phyloP scores from a whole-genome alignment of 2,888 invertebrate genomes.

The Hyposoter dolosus region DNA sequence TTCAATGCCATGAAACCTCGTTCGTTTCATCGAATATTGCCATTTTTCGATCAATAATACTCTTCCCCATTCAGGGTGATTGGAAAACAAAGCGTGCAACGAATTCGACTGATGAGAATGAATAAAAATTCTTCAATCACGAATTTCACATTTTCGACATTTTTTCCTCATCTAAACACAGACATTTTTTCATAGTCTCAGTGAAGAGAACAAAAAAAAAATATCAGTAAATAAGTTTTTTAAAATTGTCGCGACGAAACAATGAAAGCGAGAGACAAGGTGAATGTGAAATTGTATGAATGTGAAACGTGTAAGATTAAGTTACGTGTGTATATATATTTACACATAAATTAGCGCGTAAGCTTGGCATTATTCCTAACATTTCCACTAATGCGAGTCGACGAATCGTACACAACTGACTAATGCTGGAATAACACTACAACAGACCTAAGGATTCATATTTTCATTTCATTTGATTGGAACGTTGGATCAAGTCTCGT shows the following conservation, averaged over 20 bases:
- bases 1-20: neutral
- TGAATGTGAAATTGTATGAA: conserved; percentile 61
- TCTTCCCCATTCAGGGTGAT: neutral
- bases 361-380: conserved; percentile 70
- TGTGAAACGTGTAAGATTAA: conserved; percentile 61
- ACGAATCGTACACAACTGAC: conserved; percentile 40
- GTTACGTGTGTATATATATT: conserved; percentile 49
- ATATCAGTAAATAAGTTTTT: conserved; percentile 49
- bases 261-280: conserved; percentile 32
- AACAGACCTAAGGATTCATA: conserved; percentile 29
- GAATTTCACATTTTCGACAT: neutral
- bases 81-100: neutral
- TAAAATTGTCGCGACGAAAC: conserved; percentile 11
- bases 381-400: conserved; percentile 62
- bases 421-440: conserved; percentile 30
- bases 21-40: conserved; percentile 12
- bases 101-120: neutral
- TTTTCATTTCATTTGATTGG: conserved; percentile 2
- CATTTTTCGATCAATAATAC: neutral
- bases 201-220: conserved; percentile 1
- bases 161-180: conserved; percentile 36
- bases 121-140: neutral
- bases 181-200: conserved; percentile 58
- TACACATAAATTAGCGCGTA: conserved; percentile 50
- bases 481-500: conserved; percentile 8